Percentiles rank a stretch among this genome's conserved stretches.
Evolutionary conservation across 2,888 invertebrate species (phyloP).

Genomic region (Netelia virgata): DNA sequence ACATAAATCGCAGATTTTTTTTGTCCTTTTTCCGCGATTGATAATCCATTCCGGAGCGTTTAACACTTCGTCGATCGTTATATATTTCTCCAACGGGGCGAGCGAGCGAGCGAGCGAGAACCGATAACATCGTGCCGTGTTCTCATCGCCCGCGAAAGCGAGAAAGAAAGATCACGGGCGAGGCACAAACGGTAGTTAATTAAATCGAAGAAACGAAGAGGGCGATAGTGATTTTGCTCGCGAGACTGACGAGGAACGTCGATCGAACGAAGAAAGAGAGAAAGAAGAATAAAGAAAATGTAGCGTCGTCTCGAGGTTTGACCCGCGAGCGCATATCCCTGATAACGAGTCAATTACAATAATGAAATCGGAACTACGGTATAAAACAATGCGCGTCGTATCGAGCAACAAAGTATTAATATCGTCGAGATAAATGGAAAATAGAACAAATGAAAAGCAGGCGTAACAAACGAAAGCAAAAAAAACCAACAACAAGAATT

Average conservation of each 20-base stretch:
- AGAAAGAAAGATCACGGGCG: slow-evolving; percentile 34
- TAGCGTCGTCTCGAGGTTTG: no score
- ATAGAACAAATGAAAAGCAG: background rate
- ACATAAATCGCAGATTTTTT: slow-evolving; percentile 24
- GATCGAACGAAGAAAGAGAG: no score
- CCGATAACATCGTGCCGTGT: slow-evolving; percentile 8
- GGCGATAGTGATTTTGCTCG: background rate
- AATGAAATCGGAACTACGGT: no score
- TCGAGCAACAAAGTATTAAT: background rate
- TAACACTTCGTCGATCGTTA: slow-evolving; percentile 32
- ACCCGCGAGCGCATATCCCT: no score
- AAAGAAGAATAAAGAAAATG: no score
- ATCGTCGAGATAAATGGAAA: background rate
- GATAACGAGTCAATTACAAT: no score
- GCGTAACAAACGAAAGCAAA: background rate
- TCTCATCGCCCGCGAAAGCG: background rate
- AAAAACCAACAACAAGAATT: slow-evolving; percentile 3
- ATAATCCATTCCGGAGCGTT: slow-evolving; percentile 52
- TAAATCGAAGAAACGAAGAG: slow-evolving; percentile 7
- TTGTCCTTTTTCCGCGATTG: slow-evolving; percentile 19
- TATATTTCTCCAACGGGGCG: background rate
- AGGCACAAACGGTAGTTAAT: slow-evolving; percentile 35
- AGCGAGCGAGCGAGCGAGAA: slow-evolving; percentile 38
- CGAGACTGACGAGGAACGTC: no score
- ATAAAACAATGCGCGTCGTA: background rate